Evolutionary conservation across 2,797 vertebrate species (phyloP).

Genomic region (Anabacerthia variegaticeps): DNA sequence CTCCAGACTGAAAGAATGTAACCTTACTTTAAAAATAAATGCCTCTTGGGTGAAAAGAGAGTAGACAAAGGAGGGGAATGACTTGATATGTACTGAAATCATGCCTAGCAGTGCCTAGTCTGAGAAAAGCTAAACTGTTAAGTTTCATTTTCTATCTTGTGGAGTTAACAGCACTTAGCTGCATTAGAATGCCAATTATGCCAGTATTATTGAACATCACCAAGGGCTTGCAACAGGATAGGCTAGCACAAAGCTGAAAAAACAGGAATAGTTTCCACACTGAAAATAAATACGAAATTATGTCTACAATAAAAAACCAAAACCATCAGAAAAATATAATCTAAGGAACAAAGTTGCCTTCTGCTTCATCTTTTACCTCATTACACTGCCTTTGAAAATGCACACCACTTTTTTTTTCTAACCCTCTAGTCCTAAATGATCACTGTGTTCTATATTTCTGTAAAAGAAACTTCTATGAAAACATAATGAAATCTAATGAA

Average conservation of each 20-base stretch:
- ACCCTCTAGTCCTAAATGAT: not conserved
- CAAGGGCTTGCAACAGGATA: not conserved
- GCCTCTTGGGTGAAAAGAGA: not conserved
- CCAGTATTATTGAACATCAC: not conserved
- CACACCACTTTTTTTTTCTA: not conserved
- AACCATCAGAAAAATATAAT: not conserved
- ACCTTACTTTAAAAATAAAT: constrained; percentile 60
- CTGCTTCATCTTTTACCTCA: not conserved
- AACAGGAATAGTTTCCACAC: not conserved
- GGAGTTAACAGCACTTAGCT: not conserved
- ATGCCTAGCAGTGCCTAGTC: not conserved
- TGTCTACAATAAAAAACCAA: not conserved
- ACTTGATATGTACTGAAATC: not conserved
- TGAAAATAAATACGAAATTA: not conserved
- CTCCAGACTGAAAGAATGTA: constrained; percentile 38
- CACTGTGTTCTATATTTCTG: not conserved
- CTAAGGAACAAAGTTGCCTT: not conserved
- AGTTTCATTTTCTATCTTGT: not conserved
- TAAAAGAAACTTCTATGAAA: not conserved
- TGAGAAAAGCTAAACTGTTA: not conserved
- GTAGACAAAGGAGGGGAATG: not conserved
- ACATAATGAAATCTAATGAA: not conserved
- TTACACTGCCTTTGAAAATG: not conserved
- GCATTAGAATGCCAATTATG: not conserved
- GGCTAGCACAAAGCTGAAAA: not conserved